Evolutionary conservation across 2,888 invertebrate genomes (phyloP), one percentile per base, ranked within the genome.

Genomic region (Drosophila seclusa): DNA sequence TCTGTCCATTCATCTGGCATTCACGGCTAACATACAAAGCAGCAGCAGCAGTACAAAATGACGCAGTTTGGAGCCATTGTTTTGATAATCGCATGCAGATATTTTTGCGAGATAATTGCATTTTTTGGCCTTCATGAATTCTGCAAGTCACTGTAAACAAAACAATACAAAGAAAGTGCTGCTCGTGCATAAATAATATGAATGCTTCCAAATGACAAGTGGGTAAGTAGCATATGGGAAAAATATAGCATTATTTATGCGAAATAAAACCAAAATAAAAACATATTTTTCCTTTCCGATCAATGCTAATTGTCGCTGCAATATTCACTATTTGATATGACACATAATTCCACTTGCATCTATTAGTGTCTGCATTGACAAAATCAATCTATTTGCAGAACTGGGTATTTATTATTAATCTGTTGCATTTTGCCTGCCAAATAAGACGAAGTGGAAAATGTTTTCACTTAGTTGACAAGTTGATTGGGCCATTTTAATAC

Each of bases 381-480:
- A 24, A 40, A 48, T 7, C 49, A n/a, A n/a, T 29, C 27, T 55
- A 38, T 55, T 29, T 55, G 27, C n/a, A 13, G 29, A 55, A 8
- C 55, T 38, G 27, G 1, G 29, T 55, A 18, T 55, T 29, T 29
- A 40, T 40, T 57, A 57, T 31, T 40, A 21, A 57, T 29, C 40
- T n/a, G n/a, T 29, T 40, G 38, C 29, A n/a, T 40, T 57, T 31
- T 3, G n/a, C 5, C 16, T 16, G n/a, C 13, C 38, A n/a, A 57
- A 31, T 2, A 13, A 21, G 40, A 18, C 18, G 5, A 3, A 21
- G 29, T 10, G 11, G 1, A 24, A 16, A 42, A 42, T 31, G 42
- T 18, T 57, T 57, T 16, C 21, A 42, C 31, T 16, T 57, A 57
- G 42, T 57, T 57, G 57, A 42, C 57, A 42, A 31, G 40, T 42